Conservation (phyloP, 2,113 vertebrate genomes). For the Pygoscelis antarcticus region DNA sequence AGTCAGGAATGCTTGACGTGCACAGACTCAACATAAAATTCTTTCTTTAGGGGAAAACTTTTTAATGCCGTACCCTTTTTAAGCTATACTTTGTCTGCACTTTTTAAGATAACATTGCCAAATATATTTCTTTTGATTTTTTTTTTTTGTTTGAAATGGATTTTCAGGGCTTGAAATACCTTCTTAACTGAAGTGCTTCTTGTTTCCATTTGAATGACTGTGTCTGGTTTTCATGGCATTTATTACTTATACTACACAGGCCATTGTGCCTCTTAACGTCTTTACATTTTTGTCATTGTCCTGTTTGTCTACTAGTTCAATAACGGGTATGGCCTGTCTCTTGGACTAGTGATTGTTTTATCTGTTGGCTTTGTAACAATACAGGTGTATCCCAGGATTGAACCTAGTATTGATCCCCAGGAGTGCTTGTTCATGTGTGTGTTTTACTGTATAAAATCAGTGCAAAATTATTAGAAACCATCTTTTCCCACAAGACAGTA, state of each 20-base stretch:
- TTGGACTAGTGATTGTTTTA: constrained; percentile 9
- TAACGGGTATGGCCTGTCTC: not conserved
- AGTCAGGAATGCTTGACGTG: not conserved
- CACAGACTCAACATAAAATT: not conserved
- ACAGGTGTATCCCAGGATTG: not conserved
- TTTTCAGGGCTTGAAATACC: not conserved
- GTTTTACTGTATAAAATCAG: not conserved
- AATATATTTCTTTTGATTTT: not conserved
- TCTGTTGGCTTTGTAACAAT: not conserved
- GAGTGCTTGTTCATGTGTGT: not conserved
- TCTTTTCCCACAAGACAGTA: not conserved
- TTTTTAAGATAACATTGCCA: constrained; percentile 51
- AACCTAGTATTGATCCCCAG: not conserved
- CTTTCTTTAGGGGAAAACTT: not conserved
- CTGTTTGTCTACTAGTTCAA: not conserved
- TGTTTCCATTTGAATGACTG: not conserved
- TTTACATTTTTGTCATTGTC: constrained; percentile 1
- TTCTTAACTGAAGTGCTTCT: constrained; percentile 26
- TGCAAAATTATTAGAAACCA: not conserved
- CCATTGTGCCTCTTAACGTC: constrained; percentile 30
- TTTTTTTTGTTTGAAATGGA: not conserved
- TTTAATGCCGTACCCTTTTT: not conserved
- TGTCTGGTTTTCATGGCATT: not conserved
- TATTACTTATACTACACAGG: not conserved
- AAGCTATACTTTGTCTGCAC: not conserved